Conservation (phyloP, 1,140 invertebrate genomes). For the Drosophila virilis region DNA sequence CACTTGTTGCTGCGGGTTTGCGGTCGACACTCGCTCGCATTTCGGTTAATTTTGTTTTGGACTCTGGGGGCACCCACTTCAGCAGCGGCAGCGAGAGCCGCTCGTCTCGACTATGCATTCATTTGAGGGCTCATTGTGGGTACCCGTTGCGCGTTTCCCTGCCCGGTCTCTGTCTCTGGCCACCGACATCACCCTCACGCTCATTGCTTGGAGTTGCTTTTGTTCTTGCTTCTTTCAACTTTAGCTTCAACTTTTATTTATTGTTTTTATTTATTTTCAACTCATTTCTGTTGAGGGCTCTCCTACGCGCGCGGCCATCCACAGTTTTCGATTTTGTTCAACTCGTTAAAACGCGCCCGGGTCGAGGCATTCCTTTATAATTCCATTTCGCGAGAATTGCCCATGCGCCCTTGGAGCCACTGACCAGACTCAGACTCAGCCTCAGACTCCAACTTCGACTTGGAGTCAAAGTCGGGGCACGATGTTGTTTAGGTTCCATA, state of each 20-base stretch:
- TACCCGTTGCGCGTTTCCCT: slow-evolving; percentile 8
- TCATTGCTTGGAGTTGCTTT: slow-evolving; percentile 63
- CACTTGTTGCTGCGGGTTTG: slow-evolving; percentile 83
- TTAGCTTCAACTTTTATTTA: slow-evolving; percentile 58
- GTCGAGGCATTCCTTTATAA: slow-evolving; percentile 83
- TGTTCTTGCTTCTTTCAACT: slow-evolving; percentile 59
- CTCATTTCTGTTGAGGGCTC: slow-evolving; percentile 68
- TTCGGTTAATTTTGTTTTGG: slow-evolving; percentile 66
- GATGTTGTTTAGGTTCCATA: slow-evolving; percentile 70
- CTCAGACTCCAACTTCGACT: not conserved
- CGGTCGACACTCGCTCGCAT: slow-evolving; percentile 69
- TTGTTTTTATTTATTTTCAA: slow-evolving; percentile 79
- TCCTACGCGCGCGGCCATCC: slow-evolving; percentile 52
- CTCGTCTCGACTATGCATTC: slow-evolving; percentile 65
- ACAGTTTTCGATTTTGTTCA: slow-evolving; percentile 67
- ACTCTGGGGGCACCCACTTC: slow-evolving; percentile 53
- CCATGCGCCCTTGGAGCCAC: slow-evolving; percentile 78
- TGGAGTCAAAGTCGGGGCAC: slow-evolving; percentile 45
- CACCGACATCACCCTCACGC: slow-evolving; percentile 69
- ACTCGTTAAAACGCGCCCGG: slow-evolving; percentile 79
- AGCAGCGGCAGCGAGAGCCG: slow-evolving; percentile 32
- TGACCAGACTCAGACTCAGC: slow-evolving; percentile 26
- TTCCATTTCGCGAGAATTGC: slow-evolving; percentile 84
- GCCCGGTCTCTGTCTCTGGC: not conserved
- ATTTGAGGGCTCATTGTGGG: slow-evolving; percentile 79